Evolutionary conservation across 2,113 vertebrate species (phyloP).

Genomic region (Tetraodon nigroviridis): DNA sequence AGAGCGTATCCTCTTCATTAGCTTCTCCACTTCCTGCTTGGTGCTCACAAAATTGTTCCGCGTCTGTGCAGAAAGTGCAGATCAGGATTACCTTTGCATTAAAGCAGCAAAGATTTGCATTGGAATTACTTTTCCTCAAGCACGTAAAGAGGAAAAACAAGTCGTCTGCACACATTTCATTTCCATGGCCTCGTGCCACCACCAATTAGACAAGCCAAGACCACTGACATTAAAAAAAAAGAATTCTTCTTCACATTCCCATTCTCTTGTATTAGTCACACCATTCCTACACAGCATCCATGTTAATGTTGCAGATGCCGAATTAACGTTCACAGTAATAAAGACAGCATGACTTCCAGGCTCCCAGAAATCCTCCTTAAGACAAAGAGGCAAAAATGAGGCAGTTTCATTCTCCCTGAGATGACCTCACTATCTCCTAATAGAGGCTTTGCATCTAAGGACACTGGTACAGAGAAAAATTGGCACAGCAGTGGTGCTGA

Average conservation of each 20-base stretch:
- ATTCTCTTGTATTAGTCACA: too few relatives aligned
- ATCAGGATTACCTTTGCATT: conserved; percentile 11
- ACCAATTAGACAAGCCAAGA: not conserved
- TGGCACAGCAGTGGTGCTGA: conserved; percentile 30
- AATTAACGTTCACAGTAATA: too few relatives aligned
- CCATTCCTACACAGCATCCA: too few relatives aligned
- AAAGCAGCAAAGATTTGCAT: not conserved
- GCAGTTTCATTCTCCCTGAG: conserved; percentile 25
- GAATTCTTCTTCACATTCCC: too few relatives aligned
- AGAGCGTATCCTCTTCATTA: conserved; percentile 95
- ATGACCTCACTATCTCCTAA: conserved; percentile 18
- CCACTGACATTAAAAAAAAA: too few relatives aligned
- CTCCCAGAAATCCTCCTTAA: conserved; percentile 1
- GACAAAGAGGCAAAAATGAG: conserved; percentile 15
- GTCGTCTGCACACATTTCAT: too few relatives aligned
- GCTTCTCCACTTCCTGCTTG: conserved; percentile 93
- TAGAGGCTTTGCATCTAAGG: conserved; percentile 24
- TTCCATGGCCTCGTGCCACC: too few relatives aligned
- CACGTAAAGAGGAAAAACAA: too few relatives aligned
- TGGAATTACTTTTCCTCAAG: not conserved
- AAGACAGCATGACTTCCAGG: not conserved
- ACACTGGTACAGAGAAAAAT: conserved; percentile 27
- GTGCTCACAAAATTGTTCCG: conserved; percentile 99
- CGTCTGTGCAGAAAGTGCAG: conserved; percentile 74
- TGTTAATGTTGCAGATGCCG: too few relatives aligned